Evolutionary conservation across 2,888 invertebrate species (phyloP).

Genomic region (Siphonodentalium dalli): DNA sequence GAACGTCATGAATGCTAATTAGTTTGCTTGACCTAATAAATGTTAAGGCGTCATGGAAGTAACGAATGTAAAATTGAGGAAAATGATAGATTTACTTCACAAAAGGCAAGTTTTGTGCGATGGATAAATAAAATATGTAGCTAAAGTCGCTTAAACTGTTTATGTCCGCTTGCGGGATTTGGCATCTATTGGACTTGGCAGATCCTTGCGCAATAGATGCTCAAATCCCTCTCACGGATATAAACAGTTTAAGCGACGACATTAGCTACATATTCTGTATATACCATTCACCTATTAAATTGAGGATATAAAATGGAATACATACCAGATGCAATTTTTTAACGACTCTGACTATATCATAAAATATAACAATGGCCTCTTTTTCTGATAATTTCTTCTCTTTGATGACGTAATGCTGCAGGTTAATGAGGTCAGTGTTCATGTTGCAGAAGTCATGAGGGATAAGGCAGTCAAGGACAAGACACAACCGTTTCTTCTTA

Average conservation of each 20-base stretch:
- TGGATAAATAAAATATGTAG: too few relatives aligned
- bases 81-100: too few relatives aligned
- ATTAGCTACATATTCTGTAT: not conserved
- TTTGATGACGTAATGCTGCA: conserved; percentile 75
- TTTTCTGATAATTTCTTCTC: conserved; percentile 78
- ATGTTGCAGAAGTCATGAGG: conserved; percentile 73
- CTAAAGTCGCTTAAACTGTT: too few relatives aligned
- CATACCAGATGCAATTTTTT: conserved; percentile 76
- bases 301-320: not conserved
- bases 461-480: conserved; percentile 78
- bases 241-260: not conserved
- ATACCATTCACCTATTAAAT: not conserved
- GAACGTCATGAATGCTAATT: too few relatives aligned
- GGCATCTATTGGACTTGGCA: too few relatives aligned
- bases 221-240: too few relatives aligned
- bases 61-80: too few relatives aligned
- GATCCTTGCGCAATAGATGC: too few relatives aligned
- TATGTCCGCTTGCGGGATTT: too few relatives aligned
- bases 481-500: conserved; percentile 70
- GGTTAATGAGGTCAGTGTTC: conserved; percentile 64
- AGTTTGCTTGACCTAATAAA: too few relatives aligned
- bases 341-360: conserved; percentile 78
- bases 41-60: too few relatives aligned
- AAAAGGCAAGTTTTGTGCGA: too few relatives aligned
- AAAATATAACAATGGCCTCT: conserved; percentile 78